These are phyloP conservation scores for Panagrolaimus sp. DNA, from an alignment of 1,140 invertebrate species.

Conservation along the genomic window DNA sequence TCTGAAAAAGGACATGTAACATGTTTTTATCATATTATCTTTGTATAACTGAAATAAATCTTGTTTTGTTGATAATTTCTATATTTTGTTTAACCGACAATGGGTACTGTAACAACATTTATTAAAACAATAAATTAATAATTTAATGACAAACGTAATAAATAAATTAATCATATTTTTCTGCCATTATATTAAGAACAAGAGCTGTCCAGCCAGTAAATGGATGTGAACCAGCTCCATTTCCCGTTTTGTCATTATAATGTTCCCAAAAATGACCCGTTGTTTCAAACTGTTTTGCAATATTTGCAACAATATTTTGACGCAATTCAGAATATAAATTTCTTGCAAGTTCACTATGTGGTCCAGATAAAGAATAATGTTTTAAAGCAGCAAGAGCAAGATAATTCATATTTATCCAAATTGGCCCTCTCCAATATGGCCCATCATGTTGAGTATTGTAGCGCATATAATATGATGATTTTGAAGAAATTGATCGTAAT, in stretches of 20 bases:
- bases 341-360: conserved; percentile 67
- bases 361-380: conserved; percentile 72
- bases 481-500: conserved; percentile 78
- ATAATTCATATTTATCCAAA: conserved; percentile 99
- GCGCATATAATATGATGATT: conserved; percentile 79
- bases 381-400: conserved; percentile 75
- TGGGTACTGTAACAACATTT: too few species aligned
- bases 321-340: conserved; percentile 72
- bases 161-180: conserved; percentile 60
- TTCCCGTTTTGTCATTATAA: conserved; percentile 81
- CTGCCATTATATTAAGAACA: conserved; percentile 86
- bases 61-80: too few species aligned
- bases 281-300: conserved; percentile 75
- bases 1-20: too few species aligned
- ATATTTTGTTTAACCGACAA: too few species aligned
- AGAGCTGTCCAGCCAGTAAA: conserved; percentile 96
- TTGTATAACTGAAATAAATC: too few species aligned
- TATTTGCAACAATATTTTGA: conserved; percentile 76
- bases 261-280: conserved; percentile 97
- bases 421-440: conserved; percentile 92
- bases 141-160: neutral
- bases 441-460: conserved; percentile 95
- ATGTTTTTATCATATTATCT: too few species aligned
- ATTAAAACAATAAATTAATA: too few species aligned
- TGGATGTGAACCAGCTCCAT: conserved; percentile 83